These are phyloP conservation scores for Mugil cephalus DNA, from an alignment of 2,113 vertebrate species.

Conservation along the genomic window DNA sequence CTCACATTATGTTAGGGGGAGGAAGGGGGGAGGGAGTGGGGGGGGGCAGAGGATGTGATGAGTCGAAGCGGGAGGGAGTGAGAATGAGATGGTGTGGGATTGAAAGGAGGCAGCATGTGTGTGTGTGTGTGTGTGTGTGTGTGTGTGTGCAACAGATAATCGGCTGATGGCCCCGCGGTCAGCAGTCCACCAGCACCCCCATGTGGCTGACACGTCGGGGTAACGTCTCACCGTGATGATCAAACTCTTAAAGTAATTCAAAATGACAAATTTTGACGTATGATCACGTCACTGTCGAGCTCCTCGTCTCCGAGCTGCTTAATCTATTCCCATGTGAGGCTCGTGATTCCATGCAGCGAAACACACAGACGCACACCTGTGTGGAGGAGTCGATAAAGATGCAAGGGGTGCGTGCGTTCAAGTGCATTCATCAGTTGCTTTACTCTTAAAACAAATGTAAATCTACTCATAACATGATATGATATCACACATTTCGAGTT, in stretches of 20 bases:
- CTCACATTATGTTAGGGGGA: constrained; percentile 64
- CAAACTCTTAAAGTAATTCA: constrained; percentile 9
- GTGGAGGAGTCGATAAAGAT: too few species aligned
- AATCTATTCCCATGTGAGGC: background rate
- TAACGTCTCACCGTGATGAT: background rate
- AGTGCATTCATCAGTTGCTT: background rate
- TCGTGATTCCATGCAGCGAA: background rate
- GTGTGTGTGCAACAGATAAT: constrained; percentile 23
- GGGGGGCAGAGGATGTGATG: constrained; percentile 57
- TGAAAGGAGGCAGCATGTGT: constrained; percentile 56
- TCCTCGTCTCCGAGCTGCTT: background rate
- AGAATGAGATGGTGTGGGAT: constrained; percentile 55
- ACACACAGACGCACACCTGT: background rate
- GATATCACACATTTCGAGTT: constrained; percentile 13
- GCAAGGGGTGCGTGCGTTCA: too few species aligned
- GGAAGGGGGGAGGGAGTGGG: constrained; percentile 49
- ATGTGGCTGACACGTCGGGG: constrained; percentile 74
- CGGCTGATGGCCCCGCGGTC: constrained; percentile 42
- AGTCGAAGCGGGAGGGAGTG: constrained; percentile 62
- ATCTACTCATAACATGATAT: constrained; percentile 3
- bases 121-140: constrained; percentile 38
- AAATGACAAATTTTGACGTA: background rate
- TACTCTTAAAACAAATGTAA: background rate
- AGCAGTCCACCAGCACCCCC: constrained; percentile 89
- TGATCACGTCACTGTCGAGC: background rate